These are phyloP conservation scores for Bacillus rossius DNA, from an alignment of 1,140 invertebrate species.

Conservation along the genomic window DNA sequence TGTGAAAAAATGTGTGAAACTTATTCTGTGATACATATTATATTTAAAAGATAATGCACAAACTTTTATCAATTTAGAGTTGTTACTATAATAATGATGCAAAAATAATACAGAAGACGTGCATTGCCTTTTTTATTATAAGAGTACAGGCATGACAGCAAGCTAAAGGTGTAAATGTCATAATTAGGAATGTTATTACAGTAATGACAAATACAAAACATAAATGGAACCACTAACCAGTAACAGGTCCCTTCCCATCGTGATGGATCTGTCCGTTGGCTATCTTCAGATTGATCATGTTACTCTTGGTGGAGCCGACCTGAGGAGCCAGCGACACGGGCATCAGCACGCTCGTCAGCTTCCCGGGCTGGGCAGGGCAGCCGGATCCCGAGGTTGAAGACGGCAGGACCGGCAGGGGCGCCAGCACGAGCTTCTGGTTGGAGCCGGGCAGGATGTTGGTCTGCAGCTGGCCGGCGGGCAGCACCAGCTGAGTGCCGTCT, in stretches of 20 bases:
- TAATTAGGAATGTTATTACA: too few relatives aligned
- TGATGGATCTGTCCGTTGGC: conserved; percentile 46
- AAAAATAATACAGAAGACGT: background rate
- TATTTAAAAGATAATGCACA: background rate
- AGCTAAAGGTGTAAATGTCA: too few relatives aligned
- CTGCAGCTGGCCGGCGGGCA: conserved; percentile 26
- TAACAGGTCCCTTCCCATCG: conserved; percentile 45
- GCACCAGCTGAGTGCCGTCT: conserved; percentile 1
- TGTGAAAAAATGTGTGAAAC: too few relatives aligned
- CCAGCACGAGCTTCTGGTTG: conserved; percentile 48
- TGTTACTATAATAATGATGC: background rate
- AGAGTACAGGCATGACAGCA: too few relatives aligned
- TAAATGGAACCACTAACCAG: conserved; percentile 37
- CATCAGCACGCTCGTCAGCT: conserved; percentile 45
- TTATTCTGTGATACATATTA: too few relatives aligned
- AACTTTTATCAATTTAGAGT: background rate
- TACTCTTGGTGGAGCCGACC: conserved; percentile 35
- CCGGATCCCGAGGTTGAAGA: too few relatives aligned
- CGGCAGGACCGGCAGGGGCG: conserved; percentile 42
- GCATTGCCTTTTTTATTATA: too few relatives aligned
- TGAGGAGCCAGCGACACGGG: conserved; percentile 44
- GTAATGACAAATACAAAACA: too few relatives aligned
- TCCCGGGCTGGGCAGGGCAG: conserved; percentile 10
- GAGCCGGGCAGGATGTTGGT: conserved; percentile 27
- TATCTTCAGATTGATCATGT: conserved; percentile 51